Evolutionary conservation across 2,888 invertebrate species (phyloP), one percentile per base, ranked within the genome.

Genomic region (Drosophila kambysellisi): DNA sequence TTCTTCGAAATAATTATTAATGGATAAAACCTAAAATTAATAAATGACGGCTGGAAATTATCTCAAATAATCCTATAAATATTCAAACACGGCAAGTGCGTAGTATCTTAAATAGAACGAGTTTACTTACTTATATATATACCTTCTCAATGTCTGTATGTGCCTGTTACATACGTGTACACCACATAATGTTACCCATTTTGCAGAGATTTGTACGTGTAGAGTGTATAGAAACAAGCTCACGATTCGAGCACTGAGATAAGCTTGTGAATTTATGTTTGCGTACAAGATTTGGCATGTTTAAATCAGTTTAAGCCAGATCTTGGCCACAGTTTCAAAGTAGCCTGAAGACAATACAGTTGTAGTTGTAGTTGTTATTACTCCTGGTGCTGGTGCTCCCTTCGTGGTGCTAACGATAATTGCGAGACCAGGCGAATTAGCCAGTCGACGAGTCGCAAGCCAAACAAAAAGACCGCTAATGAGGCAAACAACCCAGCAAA

Each of bases 231-330:
- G 37, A 74, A 76, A 80, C 83, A 82, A 82, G 88, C 88, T 70
- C 88, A 90, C 90, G 84, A 85, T 85, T 76, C 74, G 83, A 70
- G 57, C 61, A 67, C 64, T 46, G 65, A 83, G 90, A 90, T 85
- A 90, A 85, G 65, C 70, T 86, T 80, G 71, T 57, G 62, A 73
- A 88, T 82, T 90, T 88, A 88, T 85, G 88, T 85, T 51, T 75
- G 70, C 63, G 66, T 85, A 80, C 88, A 79, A 81, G 74, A 79
- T 85, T 72, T 73, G 65, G 69, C 69, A 76, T 76, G 63, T 66
- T 79, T 80, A 67, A 72, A 80, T 71, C 71, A 76, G 76, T 70
- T 79, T 74, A 79, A 61, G 48, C 64, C 46, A 65, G 54, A 81
- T 79, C 63, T 67, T 52, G 57, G 59, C 77, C 63, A 58, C 32